Percentiles rank a stretch among this genome's conserved stretches.
phyloP scores from a whole-genome alignment of 2,113 vertebrate genomes.

The Aythya baeri region DNA sequence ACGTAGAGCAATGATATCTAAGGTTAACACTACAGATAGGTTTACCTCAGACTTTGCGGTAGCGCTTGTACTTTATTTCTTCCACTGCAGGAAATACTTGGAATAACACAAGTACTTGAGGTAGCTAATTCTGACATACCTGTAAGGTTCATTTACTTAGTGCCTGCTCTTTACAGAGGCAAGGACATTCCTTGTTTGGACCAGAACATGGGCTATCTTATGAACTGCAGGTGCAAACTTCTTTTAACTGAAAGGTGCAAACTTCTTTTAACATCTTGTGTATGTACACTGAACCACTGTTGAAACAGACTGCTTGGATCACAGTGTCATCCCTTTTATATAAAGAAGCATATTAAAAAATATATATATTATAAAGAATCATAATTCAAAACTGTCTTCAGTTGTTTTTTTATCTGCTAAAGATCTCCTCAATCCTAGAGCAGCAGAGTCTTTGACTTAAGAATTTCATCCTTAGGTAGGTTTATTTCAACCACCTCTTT shows the following conservation, averaged over 20 bases:
- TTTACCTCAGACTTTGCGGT: neutral
- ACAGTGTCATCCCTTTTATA: neutral
- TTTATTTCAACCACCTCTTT: neutral
- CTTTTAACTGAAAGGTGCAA: neutral
- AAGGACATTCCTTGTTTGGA: neutral
- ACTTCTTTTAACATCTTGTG: neutral
- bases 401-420: neutral
- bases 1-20: neutral
- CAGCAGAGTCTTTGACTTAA: neutral
- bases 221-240: neutral
- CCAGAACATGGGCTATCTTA: neutral
- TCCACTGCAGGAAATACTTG: neutral
- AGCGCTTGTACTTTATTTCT: neutral
- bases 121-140: neutral
- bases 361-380: neutral
- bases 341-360: too few species aligned
- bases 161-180: neutral
- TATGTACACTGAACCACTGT: neutral
- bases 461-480: neutral
- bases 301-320: neutral
- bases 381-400: neutral
- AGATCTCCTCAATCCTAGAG: neutral
- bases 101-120: neutral
- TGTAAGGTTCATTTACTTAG: neutral
- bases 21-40: neutral